Conservation (phyloP, 2,888 invertebrate genomes). For the Pseudococcus viburni region DNA sequence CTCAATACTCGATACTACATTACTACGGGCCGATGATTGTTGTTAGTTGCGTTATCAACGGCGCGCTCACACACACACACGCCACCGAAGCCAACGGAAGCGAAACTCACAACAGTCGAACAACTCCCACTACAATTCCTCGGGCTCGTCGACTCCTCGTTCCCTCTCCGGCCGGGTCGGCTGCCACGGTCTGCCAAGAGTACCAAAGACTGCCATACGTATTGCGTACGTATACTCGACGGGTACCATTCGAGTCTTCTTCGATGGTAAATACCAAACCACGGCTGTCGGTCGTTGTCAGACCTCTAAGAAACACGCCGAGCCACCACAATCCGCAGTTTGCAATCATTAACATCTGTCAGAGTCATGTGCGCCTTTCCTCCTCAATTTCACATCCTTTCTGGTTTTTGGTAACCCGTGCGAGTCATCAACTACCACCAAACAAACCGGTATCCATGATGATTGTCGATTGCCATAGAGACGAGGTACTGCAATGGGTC, state of each 20-base stretch:
- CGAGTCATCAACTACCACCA: not conserved
- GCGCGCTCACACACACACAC: not conserved
- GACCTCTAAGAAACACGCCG: not conserved
- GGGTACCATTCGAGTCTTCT: not conserved
- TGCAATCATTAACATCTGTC: constrained; percentile 19
- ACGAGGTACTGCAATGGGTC: not conserved
- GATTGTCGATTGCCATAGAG: not conserved
- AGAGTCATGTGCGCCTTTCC: constrained; percentile 8
- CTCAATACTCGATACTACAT: not conserved
- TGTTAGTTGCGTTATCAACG: not conserved
- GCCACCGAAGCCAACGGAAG: not conserved
- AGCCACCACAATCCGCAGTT: not conserved
- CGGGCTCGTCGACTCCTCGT: not conserved
- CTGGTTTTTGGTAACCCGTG: not conserved
- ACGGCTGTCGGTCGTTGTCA: not conserved
- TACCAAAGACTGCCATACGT: too few species aligned
- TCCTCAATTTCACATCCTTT: not conserved
- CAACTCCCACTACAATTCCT: constrained; percentile 36
- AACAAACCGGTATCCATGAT: not conserved
- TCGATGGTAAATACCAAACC: not conserved
- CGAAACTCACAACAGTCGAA: constrained; percentile 11
- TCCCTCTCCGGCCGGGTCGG: not conserved
- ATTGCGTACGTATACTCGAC: too few species aligned
- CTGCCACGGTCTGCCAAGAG: too few species aligned
- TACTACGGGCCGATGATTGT: not conserved